These are phyloP conservation scores for Thecophora atra DNA, from an alignment of 2,888 invertebrate genomes.

Conservation along the genomic window DNA sequence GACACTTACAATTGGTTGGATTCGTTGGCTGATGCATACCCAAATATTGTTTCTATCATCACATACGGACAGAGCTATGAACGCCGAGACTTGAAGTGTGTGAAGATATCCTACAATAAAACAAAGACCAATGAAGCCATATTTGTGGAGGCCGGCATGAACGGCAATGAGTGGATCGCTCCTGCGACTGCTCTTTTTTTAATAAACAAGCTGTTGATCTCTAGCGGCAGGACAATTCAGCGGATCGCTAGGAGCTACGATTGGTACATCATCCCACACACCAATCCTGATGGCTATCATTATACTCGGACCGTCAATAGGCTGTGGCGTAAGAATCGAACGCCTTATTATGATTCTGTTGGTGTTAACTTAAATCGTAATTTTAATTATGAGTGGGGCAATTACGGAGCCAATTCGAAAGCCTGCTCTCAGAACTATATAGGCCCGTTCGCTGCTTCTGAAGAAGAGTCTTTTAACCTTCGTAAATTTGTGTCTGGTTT, in stretches of 20 bases:
- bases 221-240: constrained; percentile 67
- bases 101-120: constrained; percentile 70
- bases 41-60: constrained; percentile 67
- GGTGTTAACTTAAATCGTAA: constrained; percentile 75
- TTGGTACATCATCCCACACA: constrained; percentile 79
- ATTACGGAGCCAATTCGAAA: constrained; percentile 67
- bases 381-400: constrained; percentile 73
- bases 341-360: constrained; percentile 61
- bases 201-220: constrained; percentile 70
- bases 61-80: constrained; percentile 64
- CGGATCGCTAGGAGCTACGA: constrained; percentile 70
- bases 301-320: constrained; percentile 73
- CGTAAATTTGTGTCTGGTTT: too few species aligned
- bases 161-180: constrained; percentile 81
- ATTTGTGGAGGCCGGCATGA: constrained; percentile 73
- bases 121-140: constrained; percentile 69
- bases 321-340: constrained; percentile 74
- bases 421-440: constrained; percentile 66
- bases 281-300: constrained; percentile 81
- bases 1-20: constrained; percentile 70
- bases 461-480: constrained; percentile 68
- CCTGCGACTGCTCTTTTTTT: constrained; percentile 67
- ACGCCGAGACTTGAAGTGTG: constrained; percentile 65
- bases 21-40: constrained; percentile 65
- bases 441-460: constrained; percentile 70